Evolutionary conservation across 2,113 vertebrate species (phyloP).

Genomic region (Sterna hirundo): DNA sequence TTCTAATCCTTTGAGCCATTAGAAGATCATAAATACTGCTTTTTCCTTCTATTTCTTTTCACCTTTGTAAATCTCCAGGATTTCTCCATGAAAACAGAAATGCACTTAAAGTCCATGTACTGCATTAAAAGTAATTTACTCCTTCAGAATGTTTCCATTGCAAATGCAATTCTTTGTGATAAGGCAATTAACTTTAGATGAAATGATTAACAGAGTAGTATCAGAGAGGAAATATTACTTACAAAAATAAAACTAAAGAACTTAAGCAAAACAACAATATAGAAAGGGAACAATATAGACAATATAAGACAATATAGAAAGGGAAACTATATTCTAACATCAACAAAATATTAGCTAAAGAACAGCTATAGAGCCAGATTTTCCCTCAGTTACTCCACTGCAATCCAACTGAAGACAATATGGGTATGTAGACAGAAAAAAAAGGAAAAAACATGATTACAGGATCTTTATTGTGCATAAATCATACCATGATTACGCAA

Average conservation of each 20-base stretch:
- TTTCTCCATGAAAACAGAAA: neutral
- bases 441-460: neutral
- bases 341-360: neutral
- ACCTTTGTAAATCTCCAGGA: neutral
- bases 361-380: neutral
- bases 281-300: neutral
- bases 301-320: neutral
- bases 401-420: neutral
- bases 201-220: neutral
- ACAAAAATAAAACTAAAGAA: neutral
- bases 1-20: neutral
- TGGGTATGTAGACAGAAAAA: neutral
- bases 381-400: neutral
- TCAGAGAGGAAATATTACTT: neutral
- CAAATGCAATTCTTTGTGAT: neutral
- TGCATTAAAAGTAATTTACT: neutral
- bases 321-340: neutral
- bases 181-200: neutral
- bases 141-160: neutral
- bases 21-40: neutral
- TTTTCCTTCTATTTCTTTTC: neutral
- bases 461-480: neutral
- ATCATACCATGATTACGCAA: neutral
- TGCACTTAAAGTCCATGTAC: neutral
- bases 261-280: neutral